Evolutionary conservation across 2,888 invertebrate species (phyloP), one percentile per base, ranked within the genome.

Genomic region (Mesoligia furuncula): DNA sequence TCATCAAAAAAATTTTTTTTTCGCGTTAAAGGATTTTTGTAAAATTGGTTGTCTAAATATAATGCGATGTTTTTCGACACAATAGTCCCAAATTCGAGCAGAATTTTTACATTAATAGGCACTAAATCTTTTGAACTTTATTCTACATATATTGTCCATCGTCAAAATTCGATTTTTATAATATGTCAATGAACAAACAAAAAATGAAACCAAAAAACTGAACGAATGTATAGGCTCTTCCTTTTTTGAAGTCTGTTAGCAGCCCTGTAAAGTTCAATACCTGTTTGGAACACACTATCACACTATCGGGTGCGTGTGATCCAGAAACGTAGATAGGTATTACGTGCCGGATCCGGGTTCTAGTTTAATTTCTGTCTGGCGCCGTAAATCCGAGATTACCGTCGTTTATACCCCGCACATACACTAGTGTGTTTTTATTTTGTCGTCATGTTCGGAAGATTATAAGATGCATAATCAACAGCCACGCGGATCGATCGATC

Each of bases 351-450:
- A 83, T 81, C 77, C 73, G 31, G 54, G 4, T 39, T 67, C 15
- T 73, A 79, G 80, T 85, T 85, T 88, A 89, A 87, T 90, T 88
- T 81, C 80, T 81, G 80, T 85, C 77, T 80, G 75, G 67, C 67
- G 42, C 64, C 27, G 67, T 77, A 84, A 84, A 85, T 86, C 81
- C 79, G 76, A 79, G 85, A 84, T 88, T 90, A 86, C 74, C 72
- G 73, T 69, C 67, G 80, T 76, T 81, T 80, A 77, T 65, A 54
- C 48, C 48, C 68, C 31, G 39, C 15, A 71, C 48, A 68, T 57
- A 70, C 48, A 20, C 48, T 45, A 70, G 57, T 57, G 62, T 45
- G 66, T 66, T 80, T 73, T 69, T 70, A 31, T 66, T 67, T 70
- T 74, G 27, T 42, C 39, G 27, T 57, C 36, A 36, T 69, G 27